These are phyloP conservation scores for Channa maculata DNA, from an alignment of 2,113 vertebrate species.

Conservation along the genomic window DNA sequence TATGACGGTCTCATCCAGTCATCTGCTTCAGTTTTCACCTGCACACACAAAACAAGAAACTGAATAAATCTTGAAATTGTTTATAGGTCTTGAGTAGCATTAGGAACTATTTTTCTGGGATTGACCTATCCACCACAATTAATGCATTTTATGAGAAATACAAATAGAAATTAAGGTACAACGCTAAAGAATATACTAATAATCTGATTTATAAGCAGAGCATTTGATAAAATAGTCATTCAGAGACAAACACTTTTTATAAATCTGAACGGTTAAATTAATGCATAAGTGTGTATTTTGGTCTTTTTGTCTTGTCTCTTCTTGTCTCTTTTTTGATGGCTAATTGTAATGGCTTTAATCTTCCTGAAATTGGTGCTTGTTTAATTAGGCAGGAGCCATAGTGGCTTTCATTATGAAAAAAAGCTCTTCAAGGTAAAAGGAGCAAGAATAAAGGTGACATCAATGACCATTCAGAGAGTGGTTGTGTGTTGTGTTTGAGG, in stretches of 20 bases:
- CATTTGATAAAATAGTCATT: no score
- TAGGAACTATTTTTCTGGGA: no score
- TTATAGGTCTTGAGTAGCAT: no score
- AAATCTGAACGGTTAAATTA: constrained; percentile 36
- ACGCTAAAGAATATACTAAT: no score
- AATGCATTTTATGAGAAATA: no score
- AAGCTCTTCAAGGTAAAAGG: constrained; percentile 12
- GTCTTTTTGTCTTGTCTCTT: constrained; percentile 37
- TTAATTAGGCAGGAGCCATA: constrained; percentile 67
- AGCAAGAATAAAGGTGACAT: neutral
- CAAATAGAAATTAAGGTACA: no score
- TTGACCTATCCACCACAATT: no score
- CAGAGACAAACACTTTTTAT: neutral
- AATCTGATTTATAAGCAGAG: no score
- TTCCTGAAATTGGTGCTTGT: constrained; percentile 65
- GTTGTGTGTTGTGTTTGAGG: neutral
- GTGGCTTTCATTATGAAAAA: constrained; percentile 40
- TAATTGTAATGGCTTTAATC: constrained; percentile 77
- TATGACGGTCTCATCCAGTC: neutral
- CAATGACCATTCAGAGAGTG: constrained; percentile 21
- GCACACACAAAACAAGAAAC: constrained; percentile 1
- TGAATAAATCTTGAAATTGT: neutral
- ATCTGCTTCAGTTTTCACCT: neutral
- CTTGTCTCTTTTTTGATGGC: constrained; percentile 24
- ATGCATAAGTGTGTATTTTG: constrained; percentile 35